Percentiles rank a stretch among this genome's conserved stretches.
Conservation (phyloP, 2,113 vertebrate species). For the Mungos mungo region DNA sequence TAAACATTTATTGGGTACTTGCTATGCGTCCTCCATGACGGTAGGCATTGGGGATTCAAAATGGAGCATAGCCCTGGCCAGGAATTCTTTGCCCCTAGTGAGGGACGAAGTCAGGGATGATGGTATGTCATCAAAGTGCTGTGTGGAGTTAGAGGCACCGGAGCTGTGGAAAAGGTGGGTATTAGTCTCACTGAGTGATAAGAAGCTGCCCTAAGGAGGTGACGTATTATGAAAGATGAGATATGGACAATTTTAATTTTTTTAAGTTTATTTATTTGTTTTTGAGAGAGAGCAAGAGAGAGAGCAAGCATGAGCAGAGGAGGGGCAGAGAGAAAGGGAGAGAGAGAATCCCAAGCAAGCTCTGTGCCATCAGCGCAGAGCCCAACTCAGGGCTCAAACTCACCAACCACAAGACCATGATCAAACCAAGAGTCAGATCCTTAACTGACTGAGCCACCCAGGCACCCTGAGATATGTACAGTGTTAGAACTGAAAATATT, state of each 20-base stretch:
- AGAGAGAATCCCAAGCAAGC: no score
- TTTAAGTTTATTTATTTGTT: no score
- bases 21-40: background rate
- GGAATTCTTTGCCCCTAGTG: background rate
- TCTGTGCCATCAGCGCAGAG: no score
- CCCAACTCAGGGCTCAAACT: no score
- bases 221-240: background rate
- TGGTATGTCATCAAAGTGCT: background rate
- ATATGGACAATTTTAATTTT: background rate
- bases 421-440: no score
- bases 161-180: background rate
- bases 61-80: background rate
- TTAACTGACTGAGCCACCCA: no score
- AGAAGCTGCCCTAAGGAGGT: background rate
- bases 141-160: no score
- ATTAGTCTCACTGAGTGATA: background rate
- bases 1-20: background rate
- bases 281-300: no score
- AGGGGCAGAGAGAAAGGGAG: no score
- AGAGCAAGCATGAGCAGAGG: no score
- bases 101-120: background rate
- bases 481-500: background rate
- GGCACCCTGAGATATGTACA: background rate
- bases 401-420: no score
- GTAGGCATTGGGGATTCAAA: background rate